Conservation (phyloP, 2,113 vertebrate genomes). For the Pan paniscus region DNA sequence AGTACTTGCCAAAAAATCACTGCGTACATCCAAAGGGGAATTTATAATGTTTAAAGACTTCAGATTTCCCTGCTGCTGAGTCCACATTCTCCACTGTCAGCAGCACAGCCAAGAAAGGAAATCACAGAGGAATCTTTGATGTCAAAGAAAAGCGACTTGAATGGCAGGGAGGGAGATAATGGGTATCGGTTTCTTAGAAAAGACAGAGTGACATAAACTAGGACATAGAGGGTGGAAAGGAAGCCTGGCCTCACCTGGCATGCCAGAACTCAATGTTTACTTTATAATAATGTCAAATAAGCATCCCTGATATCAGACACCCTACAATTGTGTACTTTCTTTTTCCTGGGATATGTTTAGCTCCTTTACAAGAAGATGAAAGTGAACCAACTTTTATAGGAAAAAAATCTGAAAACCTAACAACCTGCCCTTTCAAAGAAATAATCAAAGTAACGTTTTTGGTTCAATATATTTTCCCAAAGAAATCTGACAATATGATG, state of each 20-base stretch:
- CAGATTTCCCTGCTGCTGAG: background rate
- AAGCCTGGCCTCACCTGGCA: slow-evolving; percentile 27
- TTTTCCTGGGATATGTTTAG: background rate
- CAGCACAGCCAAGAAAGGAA: background rate
- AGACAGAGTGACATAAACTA: background rate
- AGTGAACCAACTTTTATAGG: background rate
- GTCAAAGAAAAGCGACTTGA: background rate
- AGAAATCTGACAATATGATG: background rate
- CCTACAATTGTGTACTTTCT: background rate
- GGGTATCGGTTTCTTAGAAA: background rate
- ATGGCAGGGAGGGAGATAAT: slow-evolving; percentile 45
- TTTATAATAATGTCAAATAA: background rate
- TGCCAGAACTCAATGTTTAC: background rate
- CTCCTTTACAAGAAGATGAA: slow-evolving; percentile 65
- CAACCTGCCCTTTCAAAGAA: background rate
- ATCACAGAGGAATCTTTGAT: slow-evolving; percentile 66
- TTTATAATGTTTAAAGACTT: background rate
- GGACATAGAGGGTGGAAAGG: background rate
- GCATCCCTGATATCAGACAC: slow-evolving; percentile 19
- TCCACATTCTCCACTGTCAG: background rate
- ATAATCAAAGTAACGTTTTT: background rate
- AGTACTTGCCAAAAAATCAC: background rate
- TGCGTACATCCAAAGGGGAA: background rate
- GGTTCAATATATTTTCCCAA: background rate
- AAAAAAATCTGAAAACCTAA: background rate